Base-by-base conservation (phyloP, 2,797 vertebrate genomes). In the Catamblyrhynchus diadema region DNA sequence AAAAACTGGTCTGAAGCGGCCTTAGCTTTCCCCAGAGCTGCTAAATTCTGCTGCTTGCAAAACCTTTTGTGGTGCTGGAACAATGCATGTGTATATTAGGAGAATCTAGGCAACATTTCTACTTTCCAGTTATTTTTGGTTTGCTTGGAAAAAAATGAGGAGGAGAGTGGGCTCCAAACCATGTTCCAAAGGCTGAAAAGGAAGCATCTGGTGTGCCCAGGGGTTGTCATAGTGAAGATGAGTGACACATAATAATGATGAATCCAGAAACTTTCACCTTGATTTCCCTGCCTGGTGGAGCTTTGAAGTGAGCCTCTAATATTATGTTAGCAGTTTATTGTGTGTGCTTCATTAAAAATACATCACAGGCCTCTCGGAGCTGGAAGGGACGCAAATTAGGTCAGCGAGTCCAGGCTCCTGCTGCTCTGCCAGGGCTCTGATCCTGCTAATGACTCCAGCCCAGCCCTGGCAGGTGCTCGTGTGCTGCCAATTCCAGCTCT, bases 261-360 rank as follows among this genome's bases (percentile, higher is more conserved):
- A 79, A 94, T 95, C 51, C 88, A 86, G 83, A 95, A 90, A 83
- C 73, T 88, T 95, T 94, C 90, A 90, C 94, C 93, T 95, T 94
- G 77, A 75, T 94, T 97, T 95, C 67, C 37, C 64, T 91, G 93
- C 60, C 92, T 72, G 32, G 67, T 74, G 37, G 67, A 80, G 84
- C 93, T 94, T 96, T 96, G 94, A 94, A 92, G 91, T 73, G 82
- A 94, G 92, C 87, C 83, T 93, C 88, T 90, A 84, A 85, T 88
- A 85, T 81, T 88, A 83, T 80, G 94, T 92, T 88, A 94, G 94
- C 88, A 90, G 90, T 92, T 95, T 95, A 94, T 96, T 91, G 95
- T 92, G 86, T 90, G 90, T 86, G 91, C 97, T 93, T 95, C 95
- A 96, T 96, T 95, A 96, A 96, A 97, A 96, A 96, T 93, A 92